A percentile compares a stretch with the other conserved stretches of the same genome.
phyloP scores from a whole-genome alignment of 2,888 invertebrate species.

The Oxycera nigricornis region DNA sequence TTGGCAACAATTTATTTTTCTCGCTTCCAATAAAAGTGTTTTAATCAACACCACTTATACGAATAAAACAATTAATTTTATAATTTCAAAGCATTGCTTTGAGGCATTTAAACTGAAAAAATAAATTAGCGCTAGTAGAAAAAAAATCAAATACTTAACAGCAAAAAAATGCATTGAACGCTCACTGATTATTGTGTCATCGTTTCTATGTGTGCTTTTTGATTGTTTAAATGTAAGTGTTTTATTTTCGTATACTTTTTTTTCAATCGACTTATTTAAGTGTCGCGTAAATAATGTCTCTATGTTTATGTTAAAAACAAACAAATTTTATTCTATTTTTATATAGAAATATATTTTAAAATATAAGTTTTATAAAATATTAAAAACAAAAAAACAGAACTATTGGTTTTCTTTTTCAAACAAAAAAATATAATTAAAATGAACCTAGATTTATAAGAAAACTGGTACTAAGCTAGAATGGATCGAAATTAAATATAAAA shows the following conservation, averaged over 20 bases:
- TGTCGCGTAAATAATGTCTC: conserved; percentile 24
- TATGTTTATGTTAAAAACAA: conserved; percentile 39
- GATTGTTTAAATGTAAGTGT: neutral
- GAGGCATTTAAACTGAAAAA: neutral
- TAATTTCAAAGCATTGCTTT: neutral
- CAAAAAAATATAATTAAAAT: no score
- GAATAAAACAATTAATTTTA: neutral
- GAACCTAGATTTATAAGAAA: no score
- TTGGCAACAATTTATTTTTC: neutral
- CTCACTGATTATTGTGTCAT: neutral
- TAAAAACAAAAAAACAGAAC: conserved; percentile 2
- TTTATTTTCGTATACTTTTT: neutral
- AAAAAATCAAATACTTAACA: conserved; percentile 9
- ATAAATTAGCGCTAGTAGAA: neutral
- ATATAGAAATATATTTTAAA: conserved; percentile 39
- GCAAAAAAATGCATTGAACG: neutral
- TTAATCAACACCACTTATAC: neutral
- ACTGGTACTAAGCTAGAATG: no score
- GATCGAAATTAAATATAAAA: no score
- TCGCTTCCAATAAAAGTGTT: conserved; percentile 3
- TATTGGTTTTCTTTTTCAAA: neutral
- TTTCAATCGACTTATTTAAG: no score
- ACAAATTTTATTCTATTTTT: conserved; percentile 40
- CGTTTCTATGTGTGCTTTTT: neutral
- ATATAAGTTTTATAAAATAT: conserved; percentile 37